Base-by-base conservation (phyloP, 1,140 invertebrate species). In the Oscheius sp. region DNA sequence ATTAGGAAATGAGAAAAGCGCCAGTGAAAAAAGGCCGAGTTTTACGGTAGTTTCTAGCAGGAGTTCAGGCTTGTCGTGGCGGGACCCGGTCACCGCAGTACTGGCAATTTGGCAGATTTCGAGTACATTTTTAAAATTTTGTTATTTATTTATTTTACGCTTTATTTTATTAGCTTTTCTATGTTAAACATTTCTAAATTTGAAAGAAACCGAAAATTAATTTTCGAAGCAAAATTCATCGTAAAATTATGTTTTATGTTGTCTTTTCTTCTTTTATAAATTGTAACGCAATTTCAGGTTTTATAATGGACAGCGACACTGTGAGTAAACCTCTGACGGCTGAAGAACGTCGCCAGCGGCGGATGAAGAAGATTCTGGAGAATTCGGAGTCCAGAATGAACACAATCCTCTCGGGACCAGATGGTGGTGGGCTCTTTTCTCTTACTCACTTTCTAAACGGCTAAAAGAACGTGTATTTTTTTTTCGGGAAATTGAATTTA, bases 311-410 rank as follows among this genome's bases (percentile, higher is more conserved):
- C n/a, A n/a, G n/a, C n/a, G n/a, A n/a, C n/a, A n/a, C n/a, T n/a
- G n/a, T n/a, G n/a, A n/a, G n/a, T n/a, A n/a, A n/a, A n/a, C 62
- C 62, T 1, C 15, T 65, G 13, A 65, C 62, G 1, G 67, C 52
- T 3, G 67, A 68, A 59, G 67, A 68, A 42, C 67, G 67, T 59
- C 49, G 67, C 1, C 36, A 68, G 45, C 49, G 67, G 29, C 36
- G 67, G n/a, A 49, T 45, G 29, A 55, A 34, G 3, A 58, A 59
- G 42, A 68, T 68, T 26, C 36, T 68, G 18, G 67, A 55, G 23
- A 68, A 61, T 59, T 35, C 67, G 1, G 67, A 68, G 61, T 49
- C 34, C 2, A n/a, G 67, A 36, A 68, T 68, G 7, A 59, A 49
- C 55, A 49, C 29, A 61, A 68, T 68, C 42, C 26, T 68, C 23